A percentile compares a stretch with the other conserved stretches of the same genome.
Conservation (phyloP, 2,888 invertebrate species). For the Venusia cambrica region DNA sequence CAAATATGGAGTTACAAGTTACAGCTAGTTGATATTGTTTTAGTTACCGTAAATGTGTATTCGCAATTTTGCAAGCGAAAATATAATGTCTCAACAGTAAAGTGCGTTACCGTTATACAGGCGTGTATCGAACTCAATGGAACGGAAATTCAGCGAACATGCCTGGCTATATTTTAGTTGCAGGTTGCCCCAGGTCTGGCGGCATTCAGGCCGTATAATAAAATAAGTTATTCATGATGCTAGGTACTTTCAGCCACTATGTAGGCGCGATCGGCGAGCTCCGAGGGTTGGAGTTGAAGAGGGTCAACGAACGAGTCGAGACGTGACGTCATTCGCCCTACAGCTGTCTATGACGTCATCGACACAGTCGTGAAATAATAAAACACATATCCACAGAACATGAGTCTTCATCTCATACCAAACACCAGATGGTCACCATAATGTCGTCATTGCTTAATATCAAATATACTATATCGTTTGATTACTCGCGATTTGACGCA, state of each 20-base stretch:
- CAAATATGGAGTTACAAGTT: constrained; percentile 3
- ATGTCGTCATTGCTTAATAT: constrained; percentile 56
- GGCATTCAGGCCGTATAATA: constrained; percentile 50
- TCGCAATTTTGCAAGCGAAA: neutral
- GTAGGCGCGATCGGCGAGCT: constrained; percentile 47
- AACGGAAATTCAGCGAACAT: constrained; percentile 2
- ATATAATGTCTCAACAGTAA: constrained; percentile 1
- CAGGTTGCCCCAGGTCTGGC: constrained; percentile 72
- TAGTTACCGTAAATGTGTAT: neutral
- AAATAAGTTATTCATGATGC: constrained; percentile 70
- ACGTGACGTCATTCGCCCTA: constrained; percentile 77
- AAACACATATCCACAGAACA: constrained; percentile 49
- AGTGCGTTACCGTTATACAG: constrained; percentile 1
- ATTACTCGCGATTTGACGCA: constrained; percentile 54
- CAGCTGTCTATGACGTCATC: constrained; percentile 77
- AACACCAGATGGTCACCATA: constrained; percentile 54
- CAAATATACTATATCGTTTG: constrained; percentile 60
- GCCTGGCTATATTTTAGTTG: constrained; percentile 36
- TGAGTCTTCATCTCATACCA: constrained; percentile 58
- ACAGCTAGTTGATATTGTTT: neutral
- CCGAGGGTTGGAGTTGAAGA: constrained; percentile 53
- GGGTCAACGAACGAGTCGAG: constrained; percentile 67
- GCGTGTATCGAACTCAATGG: constrained; percentile 1
- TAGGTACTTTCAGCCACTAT: constrained; percentile 29
- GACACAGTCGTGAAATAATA: constrained; percentile 42